Evolutionary conservation across 2,113 vertebrate species (phyloP).

Genomic region (Elephas maximus): DNA sequence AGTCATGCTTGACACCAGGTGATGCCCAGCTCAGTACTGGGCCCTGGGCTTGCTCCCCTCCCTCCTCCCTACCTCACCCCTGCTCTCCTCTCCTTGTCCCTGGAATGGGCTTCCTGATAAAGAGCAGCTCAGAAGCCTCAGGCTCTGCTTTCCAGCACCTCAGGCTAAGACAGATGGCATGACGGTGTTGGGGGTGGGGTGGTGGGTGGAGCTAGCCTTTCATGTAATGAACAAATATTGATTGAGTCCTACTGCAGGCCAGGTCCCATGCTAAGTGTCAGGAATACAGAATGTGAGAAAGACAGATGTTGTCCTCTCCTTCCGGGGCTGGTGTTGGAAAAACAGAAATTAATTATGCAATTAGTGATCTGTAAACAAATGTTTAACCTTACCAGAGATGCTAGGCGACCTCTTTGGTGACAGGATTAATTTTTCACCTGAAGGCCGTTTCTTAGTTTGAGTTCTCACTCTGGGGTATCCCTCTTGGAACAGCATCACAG

Average conservation of each 20-base stretch:
- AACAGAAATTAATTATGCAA: constrained; percentile 63
- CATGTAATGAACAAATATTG: constrained; percentile 72
- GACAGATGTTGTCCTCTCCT: constrained; percentile 31
- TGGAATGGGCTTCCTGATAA: neutral
- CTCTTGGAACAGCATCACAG: neutral
- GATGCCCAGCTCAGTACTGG: rapidly evolving
- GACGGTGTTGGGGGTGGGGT: too few relatives aligned
- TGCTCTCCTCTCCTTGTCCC: neutral
- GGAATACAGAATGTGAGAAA: neutral
- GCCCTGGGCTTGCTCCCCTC: rapidly evolving
- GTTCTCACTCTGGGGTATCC: neutral
- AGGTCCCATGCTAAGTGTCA: neutral
- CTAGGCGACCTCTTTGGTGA: neutral
- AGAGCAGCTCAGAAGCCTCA: neutral
- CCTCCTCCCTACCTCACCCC: neutral
- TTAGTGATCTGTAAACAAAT: constrained; percentile 64
- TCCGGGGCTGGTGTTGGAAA: neutral
- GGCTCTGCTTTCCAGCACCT: neutral
- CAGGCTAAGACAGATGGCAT: constrained; percentile 52
- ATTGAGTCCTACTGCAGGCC: neutral
- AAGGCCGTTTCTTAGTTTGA: neutral
- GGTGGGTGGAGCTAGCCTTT: neutral
- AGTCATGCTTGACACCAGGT: neutral
- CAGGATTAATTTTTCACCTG: constrained; percentile 31
- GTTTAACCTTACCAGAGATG: neutral